Base-by-base conservation (phyloP, 2,113 vertebrate species). In the Choloepus hoffmanni region DNA sequence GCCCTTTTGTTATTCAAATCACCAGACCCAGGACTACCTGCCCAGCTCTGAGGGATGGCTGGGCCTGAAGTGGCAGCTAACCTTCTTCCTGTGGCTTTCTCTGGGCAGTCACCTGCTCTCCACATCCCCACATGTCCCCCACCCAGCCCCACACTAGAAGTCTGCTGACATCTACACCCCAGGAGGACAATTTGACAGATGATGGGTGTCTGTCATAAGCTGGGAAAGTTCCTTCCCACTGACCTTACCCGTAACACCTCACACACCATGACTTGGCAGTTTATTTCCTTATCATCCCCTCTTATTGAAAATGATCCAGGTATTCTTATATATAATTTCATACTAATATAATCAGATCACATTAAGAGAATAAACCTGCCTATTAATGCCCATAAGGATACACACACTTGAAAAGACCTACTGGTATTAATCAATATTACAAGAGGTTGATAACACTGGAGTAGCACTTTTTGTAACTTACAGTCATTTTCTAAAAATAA, bases 401-500 rank as follows among this genome's bases (percentile, higher is more conserved):
- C 55, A 65, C 13, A 28, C 18, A 24, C 23, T 36, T 90, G 50
- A 68, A 90, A 97, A 95, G 63, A 43, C 28, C 53, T 53, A 58
- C 85, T 67, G 83, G 76, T 87, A 96, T 72, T 53, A 53, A 76
- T 65, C 85, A 91, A 45, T 87, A 58, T 58, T 81, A 63, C 13
- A 12, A 86, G 45, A 81, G 45, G 40, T 90, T 78, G 45, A 68
- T 81, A 81, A 88, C 21, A 55, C 68, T n/a, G 5, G 7, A 36
- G 43, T 15, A 53, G 36, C 7, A 18, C 21, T 79, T 90, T 63
- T 76, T 85, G 23, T 12, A 53, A 58, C 73, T 76, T 45, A 50
- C 45, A 92, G 67, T n/a, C 53, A 50, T 90, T 93, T 92, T 96
- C 92, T 96, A 93, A 95, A 97, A 96, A 94, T 85, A 95, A 94